A percentile compares a stretch with the other conserved stretches of the same genome.
Conservation (phyloP, 2,113 vertebrate species). For the Pteruthius melanotis region DNA sequence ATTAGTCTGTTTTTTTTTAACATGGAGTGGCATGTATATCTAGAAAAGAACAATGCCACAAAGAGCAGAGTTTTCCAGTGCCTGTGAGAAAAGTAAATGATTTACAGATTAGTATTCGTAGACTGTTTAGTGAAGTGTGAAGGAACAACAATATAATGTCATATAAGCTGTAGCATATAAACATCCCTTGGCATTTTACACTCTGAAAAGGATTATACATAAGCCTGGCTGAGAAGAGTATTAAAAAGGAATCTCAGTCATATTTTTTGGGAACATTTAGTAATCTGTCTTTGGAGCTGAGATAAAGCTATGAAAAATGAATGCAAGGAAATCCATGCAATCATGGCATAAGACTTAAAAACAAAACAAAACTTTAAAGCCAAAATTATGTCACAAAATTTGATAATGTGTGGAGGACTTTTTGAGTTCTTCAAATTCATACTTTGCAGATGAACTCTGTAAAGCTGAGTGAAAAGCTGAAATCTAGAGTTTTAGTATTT, state of each 20-base stretch:
- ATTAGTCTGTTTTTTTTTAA: neutral
- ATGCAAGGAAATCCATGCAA: neutral
- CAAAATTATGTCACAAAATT: neutral
- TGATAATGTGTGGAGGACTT: neutral
- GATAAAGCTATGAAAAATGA: slow-evolving; percentile 4
- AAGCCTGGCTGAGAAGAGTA: slow-evolving; percentile 40
- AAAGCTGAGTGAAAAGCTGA: neutral
- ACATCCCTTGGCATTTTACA: slow-evolving; percentile 58
- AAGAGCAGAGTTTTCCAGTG: neutral
- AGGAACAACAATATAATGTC: slow-evolving; percentile 33
- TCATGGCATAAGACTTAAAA: neutral
- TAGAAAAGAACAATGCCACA: neutral
- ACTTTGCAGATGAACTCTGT: neutral
- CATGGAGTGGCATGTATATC: neutral
- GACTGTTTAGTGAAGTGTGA: slow-evolving; percentile 32
- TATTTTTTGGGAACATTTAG: slow-evolving; percentile 31
- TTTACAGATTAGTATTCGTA: slow-evolving; percentile 34
- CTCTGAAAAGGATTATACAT: slow-evolving; percentile 58
- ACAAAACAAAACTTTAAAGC: neutral
- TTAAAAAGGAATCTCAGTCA: slow-evolving; percentile 56
- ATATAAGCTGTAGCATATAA: slow-evolving; percentile 43
- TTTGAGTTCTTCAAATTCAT: neutral
- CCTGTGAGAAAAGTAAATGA: neutral
- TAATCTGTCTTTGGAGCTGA: slow-evolving; percentile 24
- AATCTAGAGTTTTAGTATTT: neutral